Evolutionary conservation across 2,797 vertebrate species (phyloP), one percentile per base, ranked within the genome.

Genomic region (Acanthurus lineatus): DNA sequence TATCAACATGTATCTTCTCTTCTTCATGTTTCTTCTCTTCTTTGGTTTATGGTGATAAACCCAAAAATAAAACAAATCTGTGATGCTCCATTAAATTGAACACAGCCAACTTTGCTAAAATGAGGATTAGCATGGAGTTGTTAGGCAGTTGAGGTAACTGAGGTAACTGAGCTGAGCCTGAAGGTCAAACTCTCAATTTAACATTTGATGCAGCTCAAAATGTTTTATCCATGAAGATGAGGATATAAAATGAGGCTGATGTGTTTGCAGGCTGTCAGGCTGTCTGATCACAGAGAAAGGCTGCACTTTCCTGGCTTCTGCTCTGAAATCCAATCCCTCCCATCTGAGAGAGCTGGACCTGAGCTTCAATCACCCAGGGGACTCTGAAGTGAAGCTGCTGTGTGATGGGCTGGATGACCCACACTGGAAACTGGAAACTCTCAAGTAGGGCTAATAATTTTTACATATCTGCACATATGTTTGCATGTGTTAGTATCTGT

Each of bases 331-430:
- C n/a, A n/a, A n/a, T n/a, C 8, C 66, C 8, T 83, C 69, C 12
- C 61, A 81, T 45, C 53, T 86, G 45, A 83, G 28, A 68, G 62
- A 79, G 59, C 69, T 85, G 63, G 76, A 82, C 54, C 73, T 86
- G 73, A 82, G 79, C 59, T 85, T 69, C 70, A 86, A 86, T 62
- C 69, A 83, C 28, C 81, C 58, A 12, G 77, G 67, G 62, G 72
- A 58, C 5, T 57, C 57, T 1, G 81, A 60, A 40, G 3, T 40
- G 14, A 53, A 45, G 17, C 14, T 47, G 51, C 40, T 75, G 14
- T 16, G 1, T 35, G 44, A 14, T 32, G 56, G 16, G 47, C 45
- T 16, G 14, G 6, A 52, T 1, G 25, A 66, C 25, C 71, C 51
- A 60, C 7, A 2, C 1, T 61, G 54, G 32, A 68, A 58, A 68